Base-by-base conservation (phyloP, 2,797 vertebrate genomes). In the Prunella strophiata region DNA sequence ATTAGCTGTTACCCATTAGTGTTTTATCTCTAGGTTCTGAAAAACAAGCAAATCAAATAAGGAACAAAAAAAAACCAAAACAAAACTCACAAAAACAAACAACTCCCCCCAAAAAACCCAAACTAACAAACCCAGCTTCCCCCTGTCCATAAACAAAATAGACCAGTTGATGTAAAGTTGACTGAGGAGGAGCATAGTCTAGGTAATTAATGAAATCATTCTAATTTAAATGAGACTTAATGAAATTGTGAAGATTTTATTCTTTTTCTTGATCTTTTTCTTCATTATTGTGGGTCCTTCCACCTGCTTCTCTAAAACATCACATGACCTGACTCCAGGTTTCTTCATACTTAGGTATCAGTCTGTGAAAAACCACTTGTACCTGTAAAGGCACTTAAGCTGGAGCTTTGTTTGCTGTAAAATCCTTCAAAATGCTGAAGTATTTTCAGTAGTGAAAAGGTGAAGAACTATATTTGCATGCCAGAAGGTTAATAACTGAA, bases 81-180 rank as follows among this genome's bases (percentile, higher is more conserved):
- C 23, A 34, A 34, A 34, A 47, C 2, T 7, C 15, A 13, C 8
- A 30, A 40, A 38, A 74, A 7, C 2, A 29, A 51, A 30, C 9
- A 27, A 42, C 7, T 32, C 3, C 17, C 5, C 14, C 5, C 1
- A 13, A 32, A 48, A 38, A 7, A 0, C 6, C 7, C 6, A 18
- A 30, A 27, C 5, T 29, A 67, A 67, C 13, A 5, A 63, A 29
- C 13, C 5, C 5, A 48, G 4, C 4, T 23, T 4, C 2, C 7
- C 25, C 16, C 17, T 1, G 1, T 16, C 32, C 23, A 26, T 5
- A 38, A 65, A n/a, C 2, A 30, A 25, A 80, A 72, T 5, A 11
- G 34, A 30, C 2, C 55, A 36, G 2, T 26, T 59, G 11, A 16
- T 55, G 16, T 5, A 20, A 54, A 26, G 7, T 7, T 5, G 3